Base-by-base conservation (phyloP, 2,113 vertebrate species). In the Coptodon rendalli region DNA sequence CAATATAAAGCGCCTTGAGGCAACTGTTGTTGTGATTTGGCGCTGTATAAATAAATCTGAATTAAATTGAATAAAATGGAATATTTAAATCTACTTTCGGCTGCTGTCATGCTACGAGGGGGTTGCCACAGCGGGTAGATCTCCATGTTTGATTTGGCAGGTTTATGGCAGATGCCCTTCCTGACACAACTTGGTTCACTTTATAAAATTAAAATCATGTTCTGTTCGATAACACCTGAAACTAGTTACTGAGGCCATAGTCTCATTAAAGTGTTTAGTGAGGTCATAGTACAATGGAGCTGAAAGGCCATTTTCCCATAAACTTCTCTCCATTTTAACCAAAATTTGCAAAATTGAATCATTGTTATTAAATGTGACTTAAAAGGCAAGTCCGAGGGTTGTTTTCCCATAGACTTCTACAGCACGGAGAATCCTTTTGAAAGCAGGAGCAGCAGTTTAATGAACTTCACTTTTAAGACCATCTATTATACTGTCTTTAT, bases 41-140 rank as follows among this genome's bases (percentile, higher is more conserved):
- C 0, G 6, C 59, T 19, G 0, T 63, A 36, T 36, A 63, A 34
- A 36, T 63, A 63, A 0, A 66, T n/a, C 7, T 36, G 9, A n/a
- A n/a, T 7, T 12, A 34, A 63, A 36, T 19, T 2, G 6, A 34
- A 34, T 34, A 19, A 63, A 63, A 36, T 17, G 36, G 6, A 7
- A 63, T 66, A 66, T 76, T 76, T 76, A 76, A 73, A 73, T 27
- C 40, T 73, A 73, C 40, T 45, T 73, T 45, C 0, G 1, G 40
- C 2, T 27, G 22, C 40, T 73, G 40, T 27, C 22, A 17, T 73
- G 22, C 24, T 27, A 45, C 1, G 2, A 73, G 22, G 68, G 22
- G 68, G 38, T 73, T 8, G 8, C 3, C 2, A 17, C 38, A 73
- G 24, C 7, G 16, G 7, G 48, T 7, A 9, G 13, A 43, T 45